phyloP scores from a whole-genome alignment of 2,113 vertebrate species.

The Myxocyprinus asiaticus region DNA sequence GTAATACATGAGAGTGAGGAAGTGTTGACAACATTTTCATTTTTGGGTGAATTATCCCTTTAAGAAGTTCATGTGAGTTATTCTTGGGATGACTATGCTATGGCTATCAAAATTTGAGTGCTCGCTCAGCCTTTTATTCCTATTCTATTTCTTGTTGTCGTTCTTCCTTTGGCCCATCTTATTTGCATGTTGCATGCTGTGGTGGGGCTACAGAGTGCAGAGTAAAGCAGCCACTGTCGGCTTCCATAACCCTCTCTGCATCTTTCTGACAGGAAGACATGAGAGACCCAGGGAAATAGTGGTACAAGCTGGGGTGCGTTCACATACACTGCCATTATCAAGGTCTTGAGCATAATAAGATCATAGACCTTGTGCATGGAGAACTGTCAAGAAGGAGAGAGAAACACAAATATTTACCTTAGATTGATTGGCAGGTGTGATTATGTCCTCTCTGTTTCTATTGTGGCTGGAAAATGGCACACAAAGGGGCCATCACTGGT shows the following conservation, averaged over 20 bases:
- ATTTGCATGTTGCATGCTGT: constrained; percentile 14
- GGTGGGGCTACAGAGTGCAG: background rate
- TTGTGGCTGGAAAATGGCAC: constrained; percentile 38
- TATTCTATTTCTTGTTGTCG: background rate
- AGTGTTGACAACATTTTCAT: background rate
- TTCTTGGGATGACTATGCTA: too few relatives aligned
- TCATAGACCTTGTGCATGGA: constrained; percentile 31
- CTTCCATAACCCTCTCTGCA: background rate
- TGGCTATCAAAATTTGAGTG: too few relatives aligned
- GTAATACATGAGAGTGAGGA: background rate
- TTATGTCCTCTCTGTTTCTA: constrained; percentile 35
- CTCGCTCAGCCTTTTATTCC: background rate
- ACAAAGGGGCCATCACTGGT: constrained; percentile 23
- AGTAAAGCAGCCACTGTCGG: background rate
- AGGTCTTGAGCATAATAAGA: constrained; percentile 22
- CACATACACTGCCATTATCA: constrained; percentile 12
- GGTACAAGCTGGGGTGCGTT: background rate
- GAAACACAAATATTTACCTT: constrained; percentile 39
- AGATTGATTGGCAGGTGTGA: constrained; percentile 42
- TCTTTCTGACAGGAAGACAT: background rate
- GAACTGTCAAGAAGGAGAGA: constrained; percentile 12
- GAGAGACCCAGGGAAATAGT: background rate
- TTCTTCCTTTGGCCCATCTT: background rate
- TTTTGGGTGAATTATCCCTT: too few relatives aligned
- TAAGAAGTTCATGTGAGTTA: too few relatives aligned